Percentiles rank a stretch among this genome's conserved stretches.
These are phyloP conservation scores for Sphaeramia orbicularis DNA, from an alignment of 2,797 vertebrate genomes.

Conservation along the genomic window DNA sequence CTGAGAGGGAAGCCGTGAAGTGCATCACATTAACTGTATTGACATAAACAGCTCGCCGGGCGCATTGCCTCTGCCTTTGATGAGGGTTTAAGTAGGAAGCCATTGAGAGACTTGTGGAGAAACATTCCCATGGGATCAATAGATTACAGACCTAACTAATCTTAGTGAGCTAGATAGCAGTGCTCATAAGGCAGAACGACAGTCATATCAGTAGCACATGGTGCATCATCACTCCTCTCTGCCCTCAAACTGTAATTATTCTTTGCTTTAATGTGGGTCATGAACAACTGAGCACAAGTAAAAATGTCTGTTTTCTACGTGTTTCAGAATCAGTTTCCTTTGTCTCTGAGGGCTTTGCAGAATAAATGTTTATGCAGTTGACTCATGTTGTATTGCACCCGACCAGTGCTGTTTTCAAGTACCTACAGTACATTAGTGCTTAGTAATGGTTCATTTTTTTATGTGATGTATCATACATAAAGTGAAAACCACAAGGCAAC, in stretches of 20 bases:
- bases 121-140: conserved; percentile 80
- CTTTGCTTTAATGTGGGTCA: conserved; percentile 64
- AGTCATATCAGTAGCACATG: conserved; percentile 63
- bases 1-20: conserved; percentile 68
- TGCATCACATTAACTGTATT: conserved; percentile 81
- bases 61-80: conserved; percentile 75
- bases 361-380: conserved; percentile 1
- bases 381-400: too few species aligned
- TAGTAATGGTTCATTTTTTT: too few species aligned
- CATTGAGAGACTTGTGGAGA: conserved; percentile 78
- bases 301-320: conserved; percentile 41
- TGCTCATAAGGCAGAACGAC: conserved; percentile 53
- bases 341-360: not conserved
- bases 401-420: not conserved
- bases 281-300: conserved; percentile 32
- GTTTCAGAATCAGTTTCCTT: not conserved
- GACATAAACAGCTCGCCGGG: conserved; percentile 79
- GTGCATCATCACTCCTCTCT: conserved; percentile 44
- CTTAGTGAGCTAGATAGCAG: conserved; percentile 63
- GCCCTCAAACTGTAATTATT: conserved; percentile 66
- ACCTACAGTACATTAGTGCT: too few species aligned
- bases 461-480: too few species aligned
- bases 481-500: too few species aligned
- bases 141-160: conserved; percentile 78
- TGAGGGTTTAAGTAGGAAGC: conserved; percentile 82